These are phyloP conservation scores for Plagiodera versicolora DNA, from an alignment of 2,888 invertebrate genomes.

Conservation along the genomic window DNA sequence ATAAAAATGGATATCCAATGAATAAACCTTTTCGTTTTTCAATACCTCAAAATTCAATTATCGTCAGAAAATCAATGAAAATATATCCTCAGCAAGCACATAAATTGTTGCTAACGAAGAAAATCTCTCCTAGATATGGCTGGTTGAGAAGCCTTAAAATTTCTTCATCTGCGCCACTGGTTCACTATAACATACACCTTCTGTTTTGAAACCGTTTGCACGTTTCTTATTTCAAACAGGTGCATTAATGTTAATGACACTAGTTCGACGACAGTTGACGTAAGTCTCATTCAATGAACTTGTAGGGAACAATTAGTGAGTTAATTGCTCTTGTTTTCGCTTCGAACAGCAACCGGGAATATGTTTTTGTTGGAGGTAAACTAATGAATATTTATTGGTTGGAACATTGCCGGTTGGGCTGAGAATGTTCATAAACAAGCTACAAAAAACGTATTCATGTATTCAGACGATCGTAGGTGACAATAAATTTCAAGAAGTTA, in stretches of 20 bases:
- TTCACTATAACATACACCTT: background rate
- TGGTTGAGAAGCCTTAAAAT: background rate
- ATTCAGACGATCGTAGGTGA: too few species aligned
- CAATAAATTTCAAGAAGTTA: too few species aligned
- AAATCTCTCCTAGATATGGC: too few species aligned
- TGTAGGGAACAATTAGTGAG: constrained; percentile 5
- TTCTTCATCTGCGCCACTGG: background rate
- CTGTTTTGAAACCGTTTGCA: background rate
- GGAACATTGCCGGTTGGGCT: background rate
- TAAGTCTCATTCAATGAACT: background rate
- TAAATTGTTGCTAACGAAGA: too few species aligned
- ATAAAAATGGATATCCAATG: too few species aligned
- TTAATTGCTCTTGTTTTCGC: constrained; percentile 12
- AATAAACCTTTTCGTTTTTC: too few species aligned
- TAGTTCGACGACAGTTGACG: background rate
- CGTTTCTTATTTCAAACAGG: background rate
- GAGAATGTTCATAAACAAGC: background rate
- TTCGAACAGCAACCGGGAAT: background rate
- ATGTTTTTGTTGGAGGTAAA: background rate
- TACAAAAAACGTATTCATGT: too few species aligned
- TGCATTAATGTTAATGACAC: constrained; percentile 3
- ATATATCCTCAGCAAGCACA: too few species aligned
- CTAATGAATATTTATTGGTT: background rate
- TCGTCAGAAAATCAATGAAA: too few species aligned
- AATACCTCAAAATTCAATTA: too few species aligned